Percentiles rank a stretch among this genome's conserved stretches.
Conservation (phyloP, 2,113 vertebrate genomes). For the Siniperca knerii region DNA sequence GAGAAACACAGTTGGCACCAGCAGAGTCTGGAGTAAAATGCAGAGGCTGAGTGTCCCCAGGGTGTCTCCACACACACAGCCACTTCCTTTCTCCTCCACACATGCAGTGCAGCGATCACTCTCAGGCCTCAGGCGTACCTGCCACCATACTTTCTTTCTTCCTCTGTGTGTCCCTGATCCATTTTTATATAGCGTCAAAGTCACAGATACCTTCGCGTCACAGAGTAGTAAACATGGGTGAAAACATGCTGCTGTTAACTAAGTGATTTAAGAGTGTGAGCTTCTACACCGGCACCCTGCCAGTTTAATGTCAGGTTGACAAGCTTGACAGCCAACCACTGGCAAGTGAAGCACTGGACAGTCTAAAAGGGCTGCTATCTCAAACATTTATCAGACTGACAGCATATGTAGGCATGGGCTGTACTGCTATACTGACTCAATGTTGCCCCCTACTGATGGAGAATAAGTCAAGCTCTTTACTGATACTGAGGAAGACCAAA, state of each 20-base stretch:
- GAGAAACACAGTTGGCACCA: not conserved
- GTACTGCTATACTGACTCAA: conserved; percentile 48
- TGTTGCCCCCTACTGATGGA: conserved; percentile 69
- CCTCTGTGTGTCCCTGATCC: not conserved
- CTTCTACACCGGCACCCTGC: not conserved
- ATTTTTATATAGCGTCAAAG: conserved; percentile 34
- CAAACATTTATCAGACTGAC: not conserved
- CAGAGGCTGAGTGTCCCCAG: conserved; percentile 26
- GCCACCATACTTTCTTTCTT: conserved; percentile 5
- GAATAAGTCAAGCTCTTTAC: not conserved
- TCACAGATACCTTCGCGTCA: not conserved
- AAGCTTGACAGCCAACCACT: not conserved
- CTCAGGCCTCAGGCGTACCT: not conserved
- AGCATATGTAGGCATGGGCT: conserved; percentile 1
- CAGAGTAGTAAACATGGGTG: not conserved
- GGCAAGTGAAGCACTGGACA: conserved; percentile 8
- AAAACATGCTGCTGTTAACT: conserved; percentile 1
- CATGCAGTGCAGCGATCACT: conserved; percentile 1
- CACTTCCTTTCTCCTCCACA: not conserved
- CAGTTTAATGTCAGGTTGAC: not conserved
- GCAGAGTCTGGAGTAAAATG: conserved; percentile 20
- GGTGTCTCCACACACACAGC: not conserved
- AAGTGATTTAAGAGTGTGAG: not conserved
- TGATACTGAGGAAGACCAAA: not conserved
- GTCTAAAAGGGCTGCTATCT: not conserved